phyloP scores from a whole-genome alignment of 2,113 vertebrate species.

The Leiothrix lutea region DNA sequence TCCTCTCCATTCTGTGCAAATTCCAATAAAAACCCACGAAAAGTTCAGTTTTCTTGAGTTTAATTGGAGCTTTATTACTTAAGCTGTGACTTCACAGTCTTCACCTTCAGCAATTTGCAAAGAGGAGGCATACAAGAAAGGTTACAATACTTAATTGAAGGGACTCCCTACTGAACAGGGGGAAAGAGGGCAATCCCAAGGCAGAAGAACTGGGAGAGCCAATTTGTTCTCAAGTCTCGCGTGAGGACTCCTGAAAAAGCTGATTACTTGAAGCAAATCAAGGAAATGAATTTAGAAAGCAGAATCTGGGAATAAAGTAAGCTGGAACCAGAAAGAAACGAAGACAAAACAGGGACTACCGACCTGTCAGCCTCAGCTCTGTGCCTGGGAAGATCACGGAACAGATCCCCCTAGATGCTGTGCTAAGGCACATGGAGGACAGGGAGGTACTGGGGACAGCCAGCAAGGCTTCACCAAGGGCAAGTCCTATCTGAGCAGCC shows the following conservation, averaged over 20 bases:
- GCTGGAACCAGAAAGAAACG: neutral
- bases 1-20: neutral
- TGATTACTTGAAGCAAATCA: neutral
- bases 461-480: neutral
- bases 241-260: neutral
- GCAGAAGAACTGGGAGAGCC: neutral
- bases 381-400: neutral
- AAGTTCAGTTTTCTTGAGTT: neutral
- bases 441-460: neutral
- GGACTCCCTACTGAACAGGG: neutral
- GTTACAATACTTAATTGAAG: slow-evolving; percentile 17
- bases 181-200: neutral
- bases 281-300: neutral
- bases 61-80: slow-evolving; percentile 77
- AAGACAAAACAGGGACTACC: neutral
- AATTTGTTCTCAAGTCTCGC: neutral
- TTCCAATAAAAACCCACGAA: slow-evolving; percentile 16
- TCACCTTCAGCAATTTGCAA: slow-evolving; percentile 65
- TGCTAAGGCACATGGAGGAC: neutral
- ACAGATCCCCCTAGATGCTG: neutral
- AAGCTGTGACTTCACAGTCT: slow-evolving; percentile 64
- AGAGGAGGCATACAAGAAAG: slow-evolving; percentile 52
- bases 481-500: neutral
- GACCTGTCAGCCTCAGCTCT: neutral
- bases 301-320: neutral